A percentile compares a stretch with the other conserved stretches of the same genome.
Evolutionary conservation across 1,140 invertebrate genomes (phyloP).

Genomic region (Lepidotrigona ventralis): DNA sequence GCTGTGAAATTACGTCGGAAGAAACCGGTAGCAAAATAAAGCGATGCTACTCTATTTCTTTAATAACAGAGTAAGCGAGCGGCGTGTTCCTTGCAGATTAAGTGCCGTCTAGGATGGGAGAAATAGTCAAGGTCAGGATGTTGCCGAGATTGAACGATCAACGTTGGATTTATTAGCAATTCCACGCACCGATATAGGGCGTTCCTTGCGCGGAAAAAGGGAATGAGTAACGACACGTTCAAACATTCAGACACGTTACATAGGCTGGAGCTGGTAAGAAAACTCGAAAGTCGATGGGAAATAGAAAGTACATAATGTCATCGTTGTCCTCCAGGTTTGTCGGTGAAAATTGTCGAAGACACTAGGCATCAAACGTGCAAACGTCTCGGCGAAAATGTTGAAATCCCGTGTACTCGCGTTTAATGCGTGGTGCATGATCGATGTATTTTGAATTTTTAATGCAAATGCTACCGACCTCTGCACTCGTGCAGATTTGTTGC

Average conservation of each 20-base stretch:
- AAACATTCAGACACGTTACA: conserved; percentile 17
- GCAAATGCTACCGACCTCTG: not conserved
- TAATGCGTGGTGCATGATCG: not conserved
- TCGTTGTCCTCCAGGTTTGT: conserved; percentile 33
- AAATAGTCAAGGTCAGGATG: conserved; percentile 62
- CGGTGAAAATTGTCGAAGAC: conserved; percentile 22
- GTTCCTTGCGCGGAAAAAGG: conserved; percentile 60
- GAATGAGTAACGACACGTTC: conserved; percentile 45
- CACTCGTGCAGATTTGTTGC: too few relatives aligned
- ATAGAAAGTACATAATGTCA: conserved; percentile 38
- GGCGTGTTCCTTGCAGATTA: conserved; percentile 65
- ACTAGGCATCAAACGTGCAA: conserved; percentile 29
- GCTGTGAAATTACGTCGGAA: conserved; percentile 34
- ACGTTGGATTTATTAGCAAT: conserved; percentile 50
- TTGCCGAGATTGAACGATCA: conserved; percentile 59
- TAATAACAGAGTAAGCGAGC: conserved; percentile 61
- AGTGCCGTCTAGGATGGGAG: conserved; percentile 59
- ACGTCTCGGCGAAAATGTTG: conserved; percentile 28
- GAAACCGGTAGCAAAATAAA: conserved; percentile 55
- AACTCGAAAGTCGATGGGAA: conserved; percentile 35
- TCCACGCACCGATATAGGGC: conserved; percentile 55
- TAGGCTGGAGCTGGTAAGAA: not conserved
- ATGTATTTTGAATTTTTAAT: not conserved
- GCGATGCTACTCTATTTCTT: conserved; percentile 40
- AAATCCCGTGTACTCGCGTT: not conserved